Evolutionary conservation across 2,888 invertebrate genomes (phyloP).

Genomic region (Apotomis capreana): DNA sequence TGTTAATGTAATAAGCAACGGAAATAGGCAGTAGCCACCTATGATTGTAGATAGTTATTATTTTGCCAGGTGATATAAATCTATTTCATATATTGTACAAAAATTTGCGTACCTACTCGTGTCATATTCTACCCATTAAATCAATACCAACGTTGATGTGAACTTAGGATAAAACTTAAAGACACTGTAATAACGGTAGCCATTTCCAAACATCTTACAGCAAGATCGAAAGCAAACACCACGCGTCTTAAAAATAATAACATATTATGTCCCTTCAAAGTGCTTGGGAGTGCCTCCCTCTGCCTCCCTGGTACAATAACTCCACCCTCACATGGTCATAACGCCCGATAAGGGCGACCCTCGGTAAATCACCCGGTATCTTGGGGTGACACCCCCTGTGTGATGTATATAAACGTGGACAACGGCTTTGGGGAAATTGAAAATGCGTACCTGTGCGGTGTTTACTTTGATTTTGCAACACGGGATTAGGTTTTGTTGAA

Average conservation of each 20-base stretch:
- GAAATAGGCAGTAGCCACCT: too few relatives aligned
- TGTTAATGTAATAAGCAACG: too few relatives aligned
- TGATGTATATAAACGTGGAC: conserved; percentile 58
- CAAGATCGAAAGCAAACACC: conserved; percentile 69
- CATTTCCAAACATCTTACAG: conserved; percentile 44
- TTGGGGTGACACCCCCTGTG: conserved; percentile 69
- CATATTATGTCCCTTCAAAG: conserved; percentile 78
- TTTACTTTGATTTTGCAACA: conserved; percentile 25
- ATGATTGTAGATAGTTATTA: too few relatives aligned
- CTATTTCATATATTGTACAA: too few relatives aligned
- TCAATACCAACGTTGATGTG: too few relatives aligned
- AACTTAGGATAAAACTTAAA: neutral
- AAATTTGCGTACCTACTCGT: too few relatives aligned
- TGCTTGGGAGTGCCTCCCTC: conserved; percentile 57
- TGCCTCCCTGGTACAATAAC: conserved; percentile 69
- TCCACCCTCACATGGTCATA: conserved; percentile 83
- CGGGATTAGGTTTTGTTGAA: neutral
- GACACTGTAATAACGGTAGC: neutral
- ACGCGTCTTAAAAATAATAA: conserved; percentile 72
- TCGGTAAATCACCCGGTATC: conserved; percentile 81
- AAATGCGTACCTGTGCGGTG: conserved; percentile 32
- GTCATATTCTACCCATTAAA: too few relatives aligned
- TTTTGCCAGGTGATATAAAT: too few relatives aligned
- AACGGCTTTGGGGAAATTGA: conserved; percentile 50
- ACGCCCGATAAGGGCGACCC: conserved; percentile 82